These are phyloP conservation scores for Anoplolepis gracilipes DNA, from an alignment of 1,140 invertebrate genomes.

Conservation along the genomic window DNA sequence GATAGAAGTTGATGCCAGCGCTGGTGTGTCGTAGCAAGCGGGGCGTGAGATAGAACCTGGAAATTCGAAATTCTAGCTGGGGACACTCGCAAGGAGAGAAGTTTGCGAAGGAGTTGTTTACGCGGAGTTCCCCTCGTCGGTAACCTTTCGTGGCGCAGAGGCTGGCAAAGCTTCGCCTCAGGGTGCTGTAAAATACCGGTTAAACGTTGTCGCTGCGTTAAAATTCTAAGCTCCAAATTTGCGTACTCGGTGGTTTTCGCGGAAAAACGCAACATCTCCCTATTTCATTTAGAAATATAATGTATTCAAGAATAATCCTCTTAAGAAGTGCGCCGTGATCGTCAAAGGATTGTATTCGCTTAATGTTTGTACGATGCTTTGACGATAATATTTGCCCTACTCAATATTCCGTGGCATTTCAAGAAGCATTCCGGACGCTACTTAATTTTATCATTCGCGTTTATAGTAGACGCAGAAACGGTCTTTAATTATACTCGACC, in stretches of 20 bases:
- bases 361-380: background rate
- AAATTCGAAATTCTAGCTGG: conserved; percentile 77
- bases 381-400: conserved; percentile 35
- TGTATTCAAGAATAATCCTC: conserved; percentile 10
- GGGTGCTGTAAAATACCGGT: conserved; percentile 71
- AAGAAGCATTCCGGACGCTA: background rate
- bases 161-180: conserved; percentile 63
- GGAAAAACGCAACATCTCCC: background rate
- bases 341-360: too few relatives aligned
- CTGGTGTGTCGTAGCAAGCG: conserved; percentile 36
- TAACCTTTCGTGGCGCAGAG: conserved; percentile 36
- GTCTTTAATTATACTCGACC: conserved; percentile 74
- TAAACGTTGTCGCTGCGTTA: conserved; percentile 75
- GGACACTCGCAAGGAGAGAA: conserved; percentile 71
- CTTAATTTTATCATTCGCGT: conserved; percentile 55
- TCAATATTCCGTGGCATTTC: conserved; percentile 25
- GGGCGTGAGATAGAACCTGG: conserved; percentile 51
- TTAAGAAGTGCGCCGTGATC: conserved; percentile 6
- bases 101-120: conserved; percentile 76
- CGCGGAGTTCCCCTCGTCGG: conserved; percentile 68
- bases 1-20: conserved; percentile 63
- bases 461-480: conserved; percentile 20
- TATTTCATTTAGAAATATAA: background rate
- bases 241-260: conserved; percentile 41
- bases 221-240: conserved; percentile 65